A percentile compares a stretch with the other conserved stretches of the same genome.
Evolutionary conservation across 2,797 vertebrate species (phyloP).

Genomic region (Heterohyrax brucei): DNA sequence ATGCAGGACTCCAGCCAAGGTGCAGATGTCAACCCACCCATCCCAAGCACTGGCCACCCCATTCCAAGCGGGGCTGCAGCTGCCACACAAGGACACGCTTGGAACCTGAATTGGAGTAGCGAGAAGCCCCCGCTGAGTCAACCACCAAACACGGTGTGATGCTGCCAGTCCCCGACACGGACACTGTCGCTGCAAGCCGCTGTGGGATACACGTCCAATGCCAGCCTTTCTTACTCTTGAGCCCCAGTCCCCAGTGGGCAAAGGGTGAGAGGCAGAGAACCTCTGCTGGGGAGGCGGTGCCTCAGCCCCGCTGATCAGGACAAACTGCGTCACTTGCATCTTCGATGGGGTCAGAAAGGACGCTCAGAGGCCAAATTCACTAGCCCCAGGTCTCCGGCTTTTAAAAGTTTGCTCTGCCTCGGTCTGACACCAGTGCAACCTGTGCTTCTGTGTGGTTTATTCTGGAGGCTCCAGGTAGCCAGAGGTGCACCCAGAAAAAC

Average conservation of each 20-base stretch:
- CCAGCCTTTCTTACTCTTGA: neutral
- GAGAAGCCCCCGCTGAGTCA: neutral
- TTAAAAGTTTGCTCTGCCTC: constrained; percentile 99
- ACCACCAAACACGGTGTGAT: neutral
- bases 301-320: constrained; percentile 98
- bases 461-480: constrained; percentile 97
- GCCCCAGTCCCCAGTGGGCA: neutral
- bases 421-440: constrained; percentile 98
- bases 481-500: constrained; percentile 96
- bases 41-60: neutral
- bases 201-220: neutral
- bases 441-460: constrained; percentile 97
- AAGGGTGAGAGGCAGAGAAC: neutral
- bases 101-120: neutral
- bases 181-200: neutral
- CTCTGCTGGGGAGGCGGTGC: constrained; percentile 91
- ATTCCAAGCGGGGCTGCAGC: neutral
- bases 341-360: constrained; percentile 98
- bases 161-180: neutral
- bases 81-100: neutral
- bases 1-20: neutral
- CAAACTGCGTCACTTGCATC: constrained; percentile 98
- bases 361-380: constrained; percentile 97
- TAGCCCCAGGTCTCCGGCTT: constrained; percentile 98
- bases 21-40: neutral